Base-by-base conservation (phyloP, 2,797 vertebrate species). In the Muscicapa striata region DNA sequence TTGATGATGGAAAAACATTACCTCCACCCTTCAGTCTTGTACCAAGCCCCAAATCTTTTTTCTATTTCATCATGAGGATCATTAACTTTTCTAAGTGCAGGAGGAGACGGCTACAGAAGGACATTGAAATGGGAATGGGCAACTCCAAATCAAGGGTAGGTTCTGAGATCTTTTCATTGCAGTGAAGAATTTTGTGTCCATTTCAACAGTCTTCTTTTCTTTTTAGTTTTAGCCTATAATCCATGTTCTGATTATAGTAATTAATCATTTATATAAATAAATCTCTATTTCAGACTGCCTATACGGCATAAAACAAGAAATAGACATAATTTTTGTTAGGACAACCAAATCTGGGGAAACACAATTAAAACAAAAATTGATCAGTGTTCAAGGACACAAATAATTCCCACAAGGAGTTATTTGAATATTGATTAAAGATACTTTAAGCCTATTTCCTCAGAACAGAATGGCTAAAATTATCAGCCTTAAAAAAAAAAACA, bases 21-120 rank as follows among this genome's bases (percentile, higher is more conserved):
- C 99, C 99, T 48, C 99, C 99, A 52, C 99, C 99, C 4, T 99
- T 99, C 97, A 99, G 99, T 97, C 98, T 99, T 16, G 96, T 99
- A 38, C 99, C 99, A 18, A 99, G 98, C 94, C 99, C 99, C 20
- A 98, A 98, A 91, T 98, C 98, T 2, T 98, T 99, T 78, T 83
- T 98, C 93, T 98, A 98, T 90, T 97, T 98, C 84, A 91, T 98
- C 89, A 97, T 98, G 97, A 96, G 98, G 90, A 97, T 98, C 81
- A 55, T 98, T 82, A 97, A 97, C 91, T 97, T 98, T 48, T 97
- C 98, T 24, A 98, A 97, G 72, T 98, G 98, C 93, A 97, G 97
- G 89, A 97, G 97, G 89, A 98, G 97, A 90, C 97, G 98, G 23
- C 94, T 98, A 4, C 98, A 98, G 93, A 98, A 98, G 90, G 98